These are phyloP conservation scores for Neoitamus cyanurus DNA, from an alignment of 2,888 invertebrate species.

Conservation along the genomic window DNA sequence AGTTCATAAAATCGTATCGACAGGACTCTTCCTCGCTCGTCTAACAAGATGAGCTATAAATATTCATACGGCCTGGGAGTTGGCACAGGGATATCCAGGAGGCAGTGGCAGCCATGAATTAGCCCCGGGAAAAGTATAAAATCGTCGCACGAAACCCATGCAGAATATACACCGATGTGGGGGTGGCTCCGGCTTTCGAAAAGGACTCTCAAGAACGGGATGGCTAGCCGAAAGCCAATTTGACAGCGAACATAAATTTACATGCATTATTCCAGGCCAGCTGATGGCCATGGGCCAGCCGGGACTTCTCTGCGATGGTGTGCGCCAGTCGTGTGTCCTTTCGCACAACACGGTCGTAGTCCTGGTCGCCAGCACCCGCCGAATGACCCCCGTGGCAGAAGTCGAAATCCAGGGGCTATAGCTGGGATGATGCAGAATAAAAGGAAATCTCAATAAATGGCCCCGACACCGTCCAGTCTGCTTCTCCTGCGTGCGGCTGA, in stretches of 20 bases:
- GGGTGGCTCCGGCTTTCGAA: neutral
- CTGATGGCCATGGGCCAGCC: constrained; percentile 27
- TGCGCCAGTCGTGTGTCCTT: neutral
- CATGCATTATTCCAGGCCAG: constrained; percentile 50
- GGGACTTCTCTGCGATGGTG: neutral
- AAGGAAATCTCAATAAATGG: constrained; percentile 49
- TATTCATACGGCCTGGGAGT: constrained; percentile 38
- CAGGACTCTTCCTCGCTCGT: constrained; percentile 21
- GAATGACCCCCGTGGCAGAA: neutral
- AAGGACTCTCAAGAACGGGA: constrained; percentile 16
- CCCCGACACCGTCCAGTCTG: constrained; percentile 21
- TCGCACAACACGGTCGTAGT: too few species aligned
- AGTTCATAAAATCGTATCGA: constrained; percentile 41
- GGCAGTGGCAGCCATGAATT: neutral
- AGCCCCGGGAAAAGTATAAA: constrained; percentile 17
- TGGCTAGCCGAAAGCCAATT: constrained; percentile 50
- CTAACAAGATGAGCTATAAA: constrained; percentile 48
- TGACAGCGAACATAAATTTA: constrained; percentile 53
- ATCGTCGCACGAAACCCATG: neutral
- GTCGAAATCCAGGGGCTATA: constrained; percentile 25
- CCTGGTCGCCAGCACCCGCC: constrained; percentile 14
- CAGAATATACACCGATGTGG: constrained; percentile 13
- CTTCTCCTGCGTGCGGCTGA: constrained; percentile 7
- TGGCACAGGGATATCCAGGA: neutral
- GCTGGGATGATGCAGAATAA: constrained; percentile 49